Percentiles rank a stretch among this genome's conserved stretches.
Evolutionary conservation across 2,888 invertebrate genomes (phyloP).

Genomic region (Hirtodrosophila duncani): DNA sequence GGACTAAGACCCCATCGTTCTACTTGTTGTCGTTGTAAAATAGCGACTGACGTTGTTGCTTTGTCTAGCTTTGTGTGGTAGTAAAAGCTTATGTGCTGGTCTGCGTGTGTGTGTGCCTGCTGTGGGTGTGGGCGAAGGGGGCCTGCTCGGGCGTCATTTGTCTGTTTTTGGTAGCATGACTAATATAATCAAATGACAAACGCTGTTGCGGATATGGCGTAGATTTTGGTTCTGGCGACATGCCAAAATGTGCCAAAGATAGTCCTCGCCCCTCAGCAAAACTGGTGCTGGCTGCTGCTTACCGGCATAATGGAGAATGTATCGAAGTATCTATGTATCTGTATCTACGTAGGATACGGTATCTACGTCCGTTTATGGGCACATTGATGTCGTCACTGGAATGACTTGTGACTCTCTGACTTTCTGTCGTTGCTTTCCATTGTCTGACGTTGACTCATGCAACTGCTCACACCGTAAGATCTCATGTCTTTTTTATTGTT

Average conservation of each 20-base stretch:
- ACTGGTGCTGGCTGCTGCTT: no score
- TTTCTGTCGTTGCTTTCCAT: no score
- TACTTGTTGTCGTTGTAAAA: conserved; percentile 43
- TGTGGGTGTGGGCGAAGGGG: conserved; percentile 12
- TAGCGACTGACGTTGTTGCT: conserved; percentile 13
- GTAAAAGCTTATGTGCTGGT: conserved; percentile 37
- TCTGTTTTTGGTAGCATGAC: conserved; percentile 71
- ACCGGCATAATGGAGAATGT: no score
- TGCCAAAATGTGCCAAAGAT: conserved; percentile 45
- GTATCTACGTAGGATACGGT: no score
- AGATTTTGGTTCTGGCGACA: conserved; percentile 59
- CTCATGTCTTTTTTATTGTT: no score
- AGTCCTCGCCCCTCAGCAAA: conserved; percentile 20
- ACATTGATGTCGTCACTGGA: conserved; percentile 57
- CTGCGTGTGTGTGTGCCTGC: conserved; percentile 13
- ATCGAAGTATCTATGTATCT: no score
- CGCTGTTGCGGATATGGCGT: conserved; percentile 45
- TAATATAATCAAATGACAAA: conserved; percentile 64
- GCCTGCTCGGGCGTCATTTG: conserved; percentile 60
- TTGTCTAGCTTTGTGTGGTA: conserved; percentile 30
- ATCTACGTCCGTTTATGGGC: conserved; percentile 17
- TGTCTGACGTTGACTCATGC: no score
- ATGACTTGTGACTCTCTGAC: conserved; percentile 1
- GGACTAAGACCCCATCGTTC: conserved; percentile 11
- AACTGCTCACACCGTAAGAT: no score